Conservation (phyloP, 37 sponge, comb jelly and placozoan species). For the Halisarca cf. caerulea region DNA sequence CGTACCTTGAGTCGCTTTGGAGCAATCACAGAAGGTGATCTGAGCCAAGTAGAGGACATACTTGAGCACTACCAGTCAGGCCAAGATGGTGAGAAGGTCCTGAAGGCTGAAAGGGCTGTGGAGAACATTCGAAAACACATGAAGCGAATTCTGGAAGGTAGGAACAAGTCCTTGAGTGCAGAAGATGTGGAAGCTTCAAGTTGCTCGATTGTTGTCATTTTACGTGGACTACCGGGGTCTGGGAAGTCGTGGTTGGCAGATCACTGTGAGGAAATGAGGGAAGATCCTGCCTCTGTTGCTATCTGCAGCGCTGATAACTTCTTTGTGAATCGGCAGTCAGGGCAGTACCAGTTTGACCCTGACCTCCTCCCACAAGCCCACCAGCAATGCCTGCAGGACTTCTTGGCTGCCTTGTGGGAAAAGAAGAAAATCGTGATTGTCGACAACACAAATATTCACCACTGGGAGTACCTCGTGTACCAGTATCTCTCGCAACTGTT, state of each 20-base stretch:
- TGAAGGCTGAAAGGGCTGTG: not conserved
- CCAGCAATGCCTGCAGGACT: slow-evolving; percentile 50
- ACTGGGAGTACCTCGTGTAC: slow-evolving; percentile 82
- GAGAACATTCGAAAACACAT: not conserved
- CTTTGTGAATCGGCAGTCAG: slow-evolving; percentile 28
- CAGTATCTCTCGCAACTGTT: slow-evolving; percentile 46
- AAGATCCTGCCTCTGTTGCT: slow-evolving; percentile 21
- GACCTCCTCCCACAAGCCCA: slow-evolving; percentile 62
- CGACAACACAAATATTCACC: slow-evolving; percentile 82
- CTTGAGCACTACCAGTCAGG: not conserved
- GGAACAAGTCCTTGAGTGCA: not conserved
- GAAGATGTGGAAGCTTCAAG: not conserved
- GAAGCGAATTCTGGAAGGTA: not conserved
- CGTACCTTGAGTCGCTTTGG: not conserved
- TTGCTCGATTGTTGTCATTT: slow-evolving; percentile 51
- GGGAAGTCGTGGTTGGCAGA: slow-evolving; percentile 78
- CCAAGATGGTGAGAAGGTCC: not conserved
- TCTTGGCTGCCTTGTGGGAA: slow-evolving; percentile 42
- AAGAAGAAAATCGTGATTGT: slow-evolving; percentile 59
- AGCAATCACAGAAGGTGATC: not conserved
- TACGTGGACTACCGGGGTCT: slow-evolving; percentile 85
- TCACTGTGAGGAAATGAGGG: slow-evolving; percentile 42
- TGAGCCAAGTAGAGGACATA: not conserved
- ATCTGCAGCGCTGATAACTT: slow-evolving; percentile 78
- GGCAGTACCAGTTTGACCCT: slow-evolving; percentile 59